Percentiles rank a stretch among this genome's conserved stretches.
phyloP scores from a whole-genome alignment of 2,113 vertebrate genomes.

The Aspiorhynchus laticeps region DNA sequence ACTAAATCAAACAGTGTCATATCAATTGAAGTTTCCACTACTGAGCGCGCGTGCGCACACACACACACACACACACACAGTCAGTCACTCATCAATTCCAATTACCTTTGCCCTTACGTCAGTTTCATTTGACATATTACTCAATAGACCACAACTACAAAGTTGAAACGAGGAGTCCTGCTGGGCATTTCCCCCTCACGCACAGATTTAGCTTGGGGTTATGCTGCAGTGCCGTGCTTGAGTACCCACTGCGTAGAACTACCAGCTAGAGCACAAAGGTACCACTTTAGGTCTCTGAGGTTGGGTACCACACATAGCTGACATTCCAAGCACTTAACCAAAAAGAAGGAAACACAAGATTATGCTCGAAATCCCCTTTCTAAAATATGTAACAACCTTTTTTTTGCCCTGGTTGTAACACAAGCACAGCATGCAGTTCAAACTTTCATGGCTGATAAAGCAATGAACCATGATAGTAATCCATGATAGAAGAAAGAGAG shows the following conservation, averaged over 20 bases:
- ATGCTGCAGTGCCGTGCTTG: conserved; percentile 36
- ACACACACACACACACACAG: conserved; percentile 8
- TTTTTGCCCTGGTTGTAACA: not conserved
- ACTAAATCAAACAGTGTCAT: conserved; percentile 42
- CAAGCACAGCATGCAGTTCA: not conserved
- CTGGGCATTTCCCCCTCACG: not conserved
- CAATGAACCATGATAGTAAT: not conserved
- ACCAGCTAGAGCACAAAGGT: conserved; percentile 33
- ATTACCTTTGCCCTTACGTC: conserved; percentile 47
- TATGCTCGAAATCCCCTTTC: not conserved
- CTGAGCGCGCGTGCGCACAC: conserved; percentile 13
- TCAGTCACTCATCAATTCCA: conserved; percentile 6
- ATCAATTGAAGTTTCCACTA: conserved; percentile 47
- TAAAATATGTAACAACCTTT: not conserved
- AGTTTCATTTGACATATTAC: conserved; percentile 54
- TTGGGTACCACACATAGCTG: conserved; percentile 49
- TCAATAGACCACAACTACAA: conserved; percentile 32
- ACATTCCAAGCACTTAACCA: conserved; percentile 45
- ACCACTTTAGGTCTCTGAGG: conserved; percentile 54
- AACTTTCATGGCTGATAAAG: not conserved
- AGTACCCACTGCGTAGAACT: conserved; percentile 39
- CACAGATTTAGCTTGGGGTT: conserved; percentile 56
- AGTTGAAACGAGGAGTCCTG: conserved; percentile 33
- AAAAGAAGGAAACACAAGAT: not conserved
- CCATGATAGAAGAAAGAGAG: too few species aligned